These are phyloP conservation scores for Phymorhynchus buccinoides DNA, from an alignment of 1,140 invertebrate genomes.

Conservation along the genomic window DNA sequence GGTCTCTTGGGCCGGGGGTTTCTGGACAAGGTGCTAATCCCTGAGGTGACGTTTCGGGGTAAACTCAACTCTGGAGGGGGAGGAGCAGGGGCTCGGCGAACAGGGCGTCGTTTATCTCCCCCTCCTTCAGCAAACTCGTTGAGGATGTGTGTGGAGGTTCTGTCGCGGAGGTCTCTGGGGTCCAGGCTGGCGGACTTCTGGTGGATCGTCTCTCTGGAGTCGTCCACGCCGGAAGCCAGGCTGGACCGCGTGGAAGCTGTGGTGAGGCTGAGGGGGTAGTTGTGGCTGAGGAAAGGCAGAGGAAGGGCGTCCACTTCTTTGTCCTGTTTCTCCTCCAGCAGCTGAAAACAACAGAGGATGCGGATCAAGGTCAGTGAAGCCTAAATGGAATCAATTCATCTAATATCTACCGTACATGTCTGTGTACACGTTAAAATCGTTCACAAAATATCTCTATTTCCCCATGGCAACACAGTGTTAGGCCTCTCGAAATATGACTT, in stretches of 20 bases:
- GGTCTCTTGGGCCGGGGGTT: slow-evolving; percentile 29
- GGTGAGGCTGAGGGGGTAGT: not conserved
- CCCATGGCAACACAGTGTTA: no score
- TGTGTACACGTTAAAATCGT: no score
- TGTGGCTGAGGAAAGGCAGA: not conserved
- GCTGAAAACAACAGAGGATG: not conserved
- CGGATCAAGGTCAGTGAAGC: no score
- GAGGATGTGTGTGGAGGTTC: slow-evolving; percentile 3
- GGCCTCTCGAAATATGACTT: no score
- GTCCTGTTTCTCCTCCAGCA: slow-evolving; percentile 15
- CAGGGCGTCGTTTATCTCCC: slow-evolving; percentile 6
- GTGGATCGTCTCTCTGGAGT: no score
- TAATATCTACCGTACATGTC: no score
- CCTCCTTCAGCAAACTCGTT: not conserved
- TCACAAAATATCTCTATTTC: no score
- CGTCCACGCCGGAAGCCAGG: slow-evolving; percentile 8
- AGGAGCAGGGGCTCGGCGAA: slow-evolving; percentile 9
- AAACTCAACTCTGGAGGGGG: not conserved
- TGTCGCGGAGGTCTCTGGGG: not conserved
- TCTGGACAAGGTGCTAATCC: slow-evolving; percentile 13
- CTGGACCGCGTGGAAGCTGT: not conserved
- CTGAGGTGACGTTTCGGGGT: not conserved
- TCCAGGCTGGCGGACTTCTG: not conserved
- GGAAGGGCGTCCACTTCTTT: slow-evolving; percentile 3
- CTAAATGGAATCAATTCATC: no score